Evolutionary conservation across 2,888 invertebrate genomes (phyloP).

Genomic region (Tryphoninae sp.): DNA sequence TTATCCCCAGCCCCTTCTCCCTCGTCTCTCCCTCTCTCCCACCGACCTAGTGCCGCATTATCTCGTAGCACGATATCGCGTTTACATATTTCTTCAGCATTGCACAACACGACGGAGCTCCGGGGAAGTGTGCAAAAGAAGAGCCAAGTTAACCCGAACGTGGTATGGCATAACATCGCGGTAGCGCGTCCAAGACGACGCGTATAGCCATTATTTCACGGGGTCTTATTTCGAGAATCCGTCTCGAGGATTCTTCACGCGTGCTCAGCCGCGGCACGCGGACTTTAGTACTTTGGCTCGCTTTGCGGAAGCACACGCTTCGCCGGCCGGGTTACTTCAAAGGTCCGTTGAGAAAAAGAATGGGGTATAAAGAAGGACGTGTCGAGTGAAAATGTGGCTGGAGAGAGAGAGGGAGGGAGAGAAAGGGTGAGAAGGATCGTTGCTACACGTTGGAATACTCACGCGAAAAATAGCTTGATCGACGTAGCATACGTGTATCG

Average conservation of each 20-base stretch:
- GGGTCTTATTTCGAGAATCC: conserved; percentile 71
- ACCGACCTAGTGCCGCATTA: too few relatives aligned
- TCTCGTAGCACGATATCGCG: too few relatives aligned
- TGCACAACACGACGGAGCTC: too few relatives aligned
- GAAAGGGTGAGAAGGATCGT: conserved; percentile 19
- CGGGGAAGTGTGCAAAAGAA: not conserved
- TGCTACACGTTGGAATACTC: not conserved
- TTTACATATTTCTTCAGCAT: too few relatives aligned
- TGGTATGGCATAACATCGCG: conserved; percentile 55
- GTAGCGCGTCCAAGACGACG: conserved; percentile 64
- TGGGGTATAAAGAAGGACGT: conserved; percentile 58
- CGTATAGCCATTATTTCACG: conserved; percentile 71
- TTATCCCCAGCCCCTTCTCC: too few relatives aligned
- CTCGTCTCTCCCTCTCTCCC: too few relatives aligned
- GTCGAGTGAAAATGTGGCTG: conserved; percentile 16
- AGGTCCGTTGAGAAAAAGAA: conserved; percentile 69
- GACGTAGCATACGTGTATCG: too few relatives aligned
- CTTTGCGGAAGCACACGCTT: conserved; percentile 71
- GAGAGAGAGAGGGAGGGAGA: not conserved
- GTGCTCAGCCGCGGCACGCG: conserved; percentile 66
- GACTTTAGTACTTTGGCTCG: conserved; percentile 62
- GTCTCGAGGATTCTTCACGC: conserved; percentile 71
- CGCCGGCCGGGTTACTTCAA: conserved; percentile 71
- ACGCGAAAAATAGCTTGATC: too few relatives aligned
- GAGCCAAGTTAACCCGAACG: conserved; percentile 65